Evolutionary conservation across 2,113 vertebrate genomes (phyloP).

Genomic region (Hymenochirus boettgeri): DNA sequence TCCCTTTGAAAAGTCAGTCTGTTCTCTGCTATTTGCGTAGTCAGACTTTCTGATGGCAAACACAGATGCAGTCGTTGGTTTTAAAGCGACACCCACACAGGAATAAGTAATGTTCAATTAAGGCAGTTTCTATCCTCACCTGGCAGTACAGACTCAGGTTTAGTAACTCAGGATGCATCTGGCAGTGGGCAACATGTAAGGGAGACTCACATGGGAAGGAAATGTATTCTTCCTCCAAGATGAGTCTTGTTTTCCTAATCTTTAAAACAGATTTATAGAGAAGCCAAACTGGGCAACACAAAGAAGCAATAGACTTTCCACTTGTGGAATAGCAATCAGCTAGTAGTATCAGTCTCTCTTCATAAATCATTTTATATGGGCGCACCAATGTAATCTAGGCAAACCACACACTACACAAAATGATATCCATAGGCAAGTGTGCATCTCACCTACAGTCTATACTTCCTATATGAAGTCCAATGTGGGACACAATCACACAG

Average conservation of each 20-base stretch:
- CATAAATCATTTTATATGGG: too few relatives aligned
- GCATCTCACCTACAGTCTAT: too few relatives aligned
- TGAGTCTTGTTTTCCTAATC: neutral
- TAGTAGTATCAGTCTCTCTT: too few relatives aligned
- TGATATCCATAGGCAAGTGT: too few relatives aligned
- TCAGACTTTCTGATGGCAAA: slow-evolving; percentile 27
- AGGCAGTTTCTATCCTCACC: neutral
- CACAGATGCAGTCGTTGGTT: slow-evolving; percentile 18
- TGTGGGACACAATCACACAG: too few relatives aligned
- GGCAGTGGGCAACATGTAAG: neutral
- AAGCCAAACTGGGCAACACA: too few relatives aligned
- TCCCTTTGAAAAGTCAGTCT: slow-evolving; percentile 13
- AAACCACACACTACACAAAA: too few relatives aligned
- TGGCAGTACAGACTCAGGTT: slow-evolving; percentile 18
- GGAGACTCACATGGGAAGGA: neutral
- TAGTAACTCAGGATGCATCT: slow-evolving; percentile 8
- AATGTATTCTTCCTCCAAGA: neutral
- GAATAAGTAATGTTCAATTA: slow-evolving; percentile 22
- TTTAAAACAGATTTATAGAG: neutral
- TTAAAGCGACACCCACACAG: slow-evolving; percentile 25
- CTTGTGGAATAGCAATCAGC: too few relatives aligned
- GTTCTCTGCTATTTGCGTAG: slow-evolving; percentile 18
- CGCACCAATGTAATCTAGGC: too few relatives aligned
- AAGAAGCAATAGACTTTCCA: too few relatives aligned
- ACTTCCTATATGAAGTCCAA: too few relatives aligned